Evolutionary conservation across 2,797 vertebrate species (phyloP).

Genomic region (Cyclura pinguis): DNA sequence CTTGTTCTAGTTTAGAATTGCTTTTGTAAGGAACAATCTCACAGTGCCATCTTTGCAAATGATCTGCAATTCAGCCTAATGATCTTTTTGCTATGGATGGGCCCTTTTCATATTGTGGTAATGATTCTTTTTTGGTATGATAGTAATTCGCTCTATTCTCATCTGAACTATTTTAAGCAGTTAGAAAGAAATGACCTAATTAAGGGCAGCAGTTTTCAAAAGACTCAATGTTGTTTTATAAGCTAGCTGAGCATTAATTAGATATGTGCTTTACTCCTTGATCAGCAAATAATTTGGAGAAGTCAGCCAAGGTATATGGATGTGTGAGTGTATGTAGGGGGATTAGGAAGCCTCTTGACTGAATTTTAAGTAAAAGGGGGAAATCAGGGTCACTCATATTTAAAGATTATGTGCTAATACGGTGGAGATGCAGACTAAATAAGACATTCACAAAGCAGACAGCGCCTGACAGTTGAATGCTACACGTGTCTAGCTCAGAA

Average conservation of each 20-base stretch:
- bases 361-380: slow-evolving; percentile 41
- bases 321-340: neutral
- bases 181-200: slow-evolving; percentile 75
- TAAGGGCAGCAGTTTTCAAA: slow-evolving; percentile 65
- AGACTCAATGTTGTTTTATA: slow-evolving; percentile 60
- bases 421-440: slow-evolving; percentile 1
- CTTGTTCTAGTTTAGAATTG: slow-evolving; percentile 70
- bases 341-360: slow-evolving; percentile 20
- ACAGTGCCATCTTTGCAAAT: slow-evolving; percentile 64
- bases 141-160: slow-evolving; percentile 69
- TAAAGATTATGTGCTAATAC: neutral
- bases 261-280: slow-evolving; percentile 64
- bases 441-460: neutral
- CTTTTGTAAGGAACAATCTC: slow-evolving; percentile 66
- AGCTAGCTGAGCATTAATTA: slow-evolving; percentile 71
- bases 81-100: slow-evolving; percentile 36
- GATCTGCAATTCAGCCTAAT: slow-evolving; percentile 69
- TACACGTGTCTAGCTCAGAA: neutral
- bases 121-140: slow-evolving; percentile 61
- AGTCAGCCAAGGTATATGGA: slow-evolving; percentile 35
- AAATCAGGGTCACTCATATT: neutral
- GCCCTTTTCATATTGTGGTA: slow-evolving; percentile 63
- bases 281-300: slow-evolving; percentile 66
- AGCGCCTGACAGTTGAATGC: neutral
- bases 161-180: slow-evolving; percentile 75